Evolutionary conservation across 2,797 vertebrate species (phyloP).

Genomic region (Babyrousa celebensis): DNA sequence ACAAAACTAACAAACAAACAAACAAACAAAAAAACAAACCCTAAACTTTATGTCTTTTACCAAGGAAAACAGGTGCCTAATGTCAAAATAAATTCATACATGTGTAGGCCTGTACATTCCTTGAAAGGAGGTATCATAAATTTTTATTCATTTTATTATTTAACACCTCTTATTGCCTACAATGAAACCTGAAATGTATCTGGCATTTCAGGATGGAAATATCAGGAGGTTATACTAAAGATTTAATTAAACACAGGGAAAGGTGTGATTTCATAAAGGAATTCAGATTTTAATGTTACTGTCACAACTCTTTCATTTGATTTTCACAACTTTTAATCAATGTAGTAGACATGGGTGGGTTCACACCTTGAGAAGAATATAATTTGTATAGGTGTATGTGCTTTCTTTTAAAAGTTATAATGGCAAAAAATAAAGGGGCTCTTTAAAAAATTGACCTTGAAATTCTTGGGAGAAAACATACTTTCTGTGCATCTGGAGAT

Average conservation of each 20-base stretch:
- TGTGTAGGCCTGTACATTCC: not conserved
- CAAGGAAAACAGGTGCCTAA: not conserved
- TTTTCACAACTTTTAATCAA: not conserved
- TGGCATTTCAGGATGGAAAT: not conserved
- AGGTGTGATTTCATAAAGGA: not conserved
- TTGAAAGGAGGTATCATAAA: not conserved
- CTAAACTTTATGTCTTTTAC: not conserved
- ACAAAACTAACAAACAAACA: too few relatives aligned
- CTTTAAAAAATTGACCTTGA: not conserved
- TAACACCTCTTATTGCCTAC: not conserved
- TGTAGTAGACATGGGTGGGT: not conserved
- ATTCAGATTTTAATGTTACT: not conserved
- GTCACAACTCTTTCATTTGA: not conserved
- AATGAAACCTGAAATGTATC: not conserved
- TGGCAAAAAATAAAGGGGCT: not conserved
- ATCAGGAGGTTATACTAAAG: not conserved
- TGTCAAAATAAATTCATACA: not conserved
- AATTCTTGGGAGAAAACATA: slow-evolving; percentile 5
- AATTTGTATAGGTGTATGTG: not conserved
- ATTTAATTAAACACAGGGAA: slow-evolving; percentile 3
- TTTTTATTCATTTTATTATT: slow-evolving; percentile 8
- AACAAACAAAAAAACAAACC: too few relatives aligned
- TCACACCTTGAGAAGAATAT: not conserved
- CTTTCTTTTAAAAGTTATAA: slow-evolving; percentile 31
- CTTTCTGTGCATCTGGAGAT: not conserved